These are phyloP conservation scores for Nannoperca obscura DNA, from an alignment of 2,797 vertebrate species.

Conservation along the genomic window DNA sequence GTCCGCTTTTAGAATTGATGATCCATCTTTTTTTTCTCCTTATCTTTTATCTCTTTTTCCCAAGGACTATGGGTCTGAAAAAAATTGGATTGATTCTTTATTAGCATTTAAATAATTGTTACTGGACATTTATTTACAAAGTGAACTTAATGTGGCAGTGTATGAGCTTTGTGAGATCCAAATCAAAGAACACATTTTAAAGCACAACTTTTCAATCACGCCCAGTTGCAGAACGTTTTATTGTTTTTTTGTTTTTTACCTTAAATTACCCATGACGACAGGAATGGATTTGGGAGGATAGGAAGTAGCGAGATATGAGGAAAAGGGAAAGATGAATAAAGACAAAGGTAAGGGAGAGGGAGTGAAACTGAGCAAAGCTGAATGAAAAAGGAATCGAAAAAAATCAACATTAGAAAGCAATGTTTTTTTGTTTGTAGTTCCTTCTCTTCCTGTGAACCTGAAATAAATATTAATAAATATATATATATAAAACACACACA, in stretches of 20 bases:
- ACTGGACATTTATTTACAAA: background rate
- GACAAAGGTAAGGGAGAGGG: constrained; percentile 19
- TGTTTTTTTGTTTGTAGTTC: too few relatives aligned
- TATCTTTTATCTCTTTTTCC: too few relatives aligned
- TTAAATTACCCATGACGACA: constrained; percentile 51
- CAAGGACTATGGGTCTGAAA: background rate
- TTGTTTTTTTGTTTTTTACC: too few relatives aligned
- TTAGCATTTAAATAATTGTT: background rate
- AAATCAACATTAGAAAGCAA: background rate
- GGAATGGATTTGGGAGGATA: background rate
- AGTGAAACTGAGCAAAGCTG: background rate
- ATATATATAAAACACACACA: too few relatives aligned
- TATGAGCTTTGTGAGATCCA: background rate
- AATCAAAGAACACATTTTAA: background rate
- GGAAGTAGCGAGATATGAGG: background rate
- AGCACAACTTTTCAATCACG: background rate
- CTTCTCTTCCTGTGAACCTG: background rate
- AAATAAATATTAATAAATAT: too few relatives aligned
- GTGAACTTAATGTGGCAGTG: background rate
- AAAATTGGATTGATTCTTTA: too few relatives aligned
- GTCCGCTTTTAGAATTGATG: background rate
- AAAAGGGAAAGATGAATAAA: constrained; percentile 16
- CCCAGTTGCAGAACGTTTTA: too few relatives aligned
- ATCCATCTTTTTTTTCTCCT: background rate
- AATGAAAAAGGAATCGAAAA: background rate